Percentiles rank a stretch among this genome's conserved stretches.
These are phyloP conservation scores for Palythoa grandis DNA, from an alignment of 92 coral and sea anemone genomes.

Conservation along the genomic window DNA sequence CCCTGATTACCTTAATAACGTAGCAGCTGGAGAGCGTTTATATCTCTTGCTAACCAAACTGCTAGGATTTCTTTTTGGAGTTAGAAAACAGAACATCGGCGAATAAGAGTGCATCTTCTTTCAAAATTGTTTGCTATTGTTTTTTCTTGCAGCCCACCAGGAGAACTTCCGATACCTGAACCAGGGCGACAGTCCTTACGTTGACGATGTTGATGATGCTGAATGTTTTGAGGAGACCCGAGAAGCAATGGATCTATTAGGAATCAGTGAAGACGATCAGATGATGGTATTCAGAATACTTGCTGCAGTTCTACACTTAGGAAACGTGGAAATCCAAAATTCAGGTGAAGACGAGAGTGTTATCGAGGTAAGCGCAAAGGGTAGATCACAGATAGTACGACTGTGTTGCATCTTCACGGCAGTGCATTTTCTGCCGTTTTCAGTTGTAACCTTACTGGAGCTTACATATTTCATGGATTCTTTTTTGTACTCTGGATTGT, in stretches of 20 bases:
- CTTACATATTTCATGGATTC: too few species aligned
- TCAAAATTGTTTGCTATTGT: not conserved
- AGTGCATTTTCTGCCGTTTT: not conserved
- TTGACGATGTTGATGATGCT: slow-evolving; percentile 87
- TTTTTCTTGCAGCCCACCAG: slow-evolving; percentile 71
- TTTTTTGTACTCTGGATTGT: too few species aligned
- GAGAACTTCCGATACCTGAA: slow-evolving; percentile 87
- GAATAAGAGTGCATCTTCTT: not conserved
- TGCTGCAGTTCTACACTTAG: slow-evolving; percentile 93
- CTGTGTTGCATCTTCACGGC: not conserved
- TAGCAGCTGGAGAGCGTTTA: too few species aligned
- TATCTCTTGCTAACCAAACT: too few species aligned
- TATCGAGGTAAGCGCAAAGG: slow-evolving; percentile 57
- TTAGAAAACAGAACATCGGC: too few species aligned
- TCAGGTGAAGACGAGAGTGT: slow-evolving; percentile 83
- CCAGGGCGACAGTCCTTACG: slow-evolving; percentile 90
- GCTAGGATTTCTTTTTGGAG: too few species aligned
- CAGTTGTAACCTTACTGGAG: not conserved
- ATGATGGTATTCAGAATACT: slow-evolving; percentile 91
- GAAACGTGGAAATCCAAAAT: slow-evolving; percentile 83
- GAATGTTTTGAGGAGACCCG: slow-evolving; percentile 89
- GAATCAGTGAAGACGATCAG: slow-evolving; percentile 92
- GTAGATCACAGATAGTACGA: not conserved
- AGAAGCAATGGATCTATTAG: slow-evolving; percentile 92
- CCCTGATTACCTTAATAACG: too few species aligned